Evolutionary conservation across 2,888 invertebrate genomes (phyloP).

Genomic region (Diplolepis rosae): DNA sequence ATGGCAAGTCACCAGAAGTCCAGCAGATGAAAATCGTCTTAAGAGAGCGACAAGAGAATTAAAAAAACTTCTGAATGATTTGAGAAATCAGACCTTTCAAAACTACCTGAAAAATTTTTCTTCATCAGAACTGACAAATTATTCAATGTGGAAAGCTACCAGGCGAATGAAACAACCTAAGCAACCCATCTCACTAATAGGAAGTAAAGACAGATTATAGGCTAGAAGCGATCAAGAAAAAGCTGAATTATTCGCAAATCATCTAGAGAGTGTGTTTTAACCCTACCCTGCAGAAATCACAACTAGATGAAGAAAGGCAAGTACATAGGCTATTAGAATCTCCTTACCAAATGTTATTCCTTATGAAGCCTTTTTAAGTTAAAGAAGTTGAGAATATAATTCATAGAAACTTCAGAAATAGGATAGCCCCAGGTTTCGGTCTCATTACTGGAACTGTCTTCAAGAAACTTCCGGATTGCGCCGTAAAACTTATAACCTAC

Average conservation of each 20-base stretch:
- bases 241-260: conserved; percentile 46
- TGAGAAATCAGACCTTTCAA: no score
- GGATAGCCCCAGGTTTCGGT: conserved; percentile 52
- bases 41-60: no score
- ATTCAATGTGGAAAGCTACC: no score
- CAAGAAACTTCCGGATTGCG: conserved; percentile 47
- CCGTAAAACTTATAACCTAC: no score
- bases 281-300: conserved; percentile 34
- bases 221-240: conserved; percentile 46
- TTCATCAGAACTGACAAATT: conserved; percentile 48
- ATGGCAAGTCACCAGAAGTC: no score
- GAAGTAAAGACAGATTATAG: no score
- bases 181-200: no score
- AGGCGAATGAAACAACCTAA: no score
- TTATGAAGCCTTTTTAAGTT: conserved; percentile 4
- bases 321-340: not conserved
- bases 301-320: conserved; percentile 12
- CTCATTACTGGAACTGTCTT: conserved; percentile 51
- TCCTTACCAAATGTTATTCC: conserved; percentile 6
- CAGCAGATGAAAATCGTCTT: no score
- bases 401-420: not conserved
- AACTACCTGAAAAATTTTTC: no score
- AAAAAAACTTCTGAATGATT: no score
- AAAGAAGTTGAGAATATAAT: no score
- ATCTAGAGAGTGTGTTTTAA: conserved; percentile 46